phyloP scores from a whole-genome alignment of 2,113 vertebrate species.

The Pseudopipra pipra region DNA sequence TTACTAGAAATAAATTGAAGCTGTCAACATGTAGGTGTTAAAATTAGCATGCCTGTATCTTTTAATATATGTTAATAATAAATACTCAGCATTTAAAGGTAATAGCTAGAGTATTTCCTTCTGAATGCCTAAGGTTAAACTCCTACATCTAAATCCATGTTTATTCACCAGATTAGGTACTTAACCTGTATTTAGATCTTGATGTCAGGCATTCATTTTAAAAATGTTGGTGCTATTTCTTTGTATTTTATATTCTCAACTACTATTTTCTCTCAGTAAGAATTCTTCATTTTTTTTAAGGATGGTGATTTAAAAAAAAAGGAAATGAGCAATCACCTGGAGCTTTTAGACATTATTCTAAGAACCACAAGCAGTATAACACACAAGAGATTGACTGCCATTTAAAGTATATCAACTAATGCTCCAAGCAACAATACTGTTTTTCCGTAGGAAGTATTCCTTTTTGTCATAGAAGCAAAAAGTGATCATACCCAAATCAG shows the following conservation, averaged over 20 bases:
- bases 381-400: neutral
- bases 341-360: neutral
- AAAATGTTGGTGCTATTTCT: slow-evolving; percentile 33
- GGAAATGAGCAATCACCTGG: neutral
- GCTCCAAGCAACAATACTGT: neutral
- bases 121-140: slow-evolving; percentile 17
- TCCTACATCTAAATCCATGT: slow-evolving; percentile 8
- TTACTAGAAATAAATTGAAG: neutral
- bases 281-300: neutral
- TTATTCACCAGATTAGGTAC: slow-evolving; percentile 21
- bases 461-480: neutral
- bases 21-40: slow-evolving; percentile 5
- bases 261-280: slow-evolving; percentile 14
- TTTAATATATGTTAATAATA: slow-evolving; percentile 21
- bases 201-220: slow-evolving; percentile 1
- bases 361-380: neutral
- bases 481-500: neutral
- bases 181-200: slow-evolving; percentile 41
- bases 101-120: slow-evolving; percentile 6
- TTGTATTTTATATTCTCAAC: slow-evolving; percentile 5
- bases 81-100: slow-evolving; percentile 26
- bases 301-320: neutral
- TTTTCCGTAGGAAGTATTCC: neutral
- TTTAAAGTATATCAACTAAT: neutral
- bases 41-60: slow-evolving; percentile 12